A percentile compares a stretch with the other conserved stretches of the same genome.
Conservation (phyloP, 1,140 invertebrate species). For the Penaeus japonicus region DNA sequence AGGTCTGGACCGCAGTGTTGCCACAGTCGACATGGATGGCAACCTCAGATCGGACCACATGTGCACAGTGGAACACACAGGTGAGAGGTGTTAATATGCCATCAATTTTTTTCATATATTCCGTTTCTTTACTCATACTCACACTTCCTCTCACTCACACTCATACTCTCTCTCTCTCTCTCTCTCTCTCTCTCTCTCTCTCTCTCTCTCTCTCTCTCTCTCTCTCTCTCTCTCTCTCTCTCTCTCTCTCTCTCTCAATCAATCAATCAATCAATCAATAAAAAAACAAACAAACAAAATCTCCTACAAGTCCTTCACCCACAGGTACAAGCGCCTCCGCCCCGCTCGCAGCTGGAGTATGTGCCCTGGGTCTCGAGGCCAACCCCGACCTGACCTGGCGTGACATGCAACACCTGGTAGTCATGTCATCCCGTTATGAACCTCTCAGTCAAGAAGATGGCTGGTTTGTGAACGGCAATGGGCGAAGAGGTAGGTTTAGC, state of each 20-base stretch:
- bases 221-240: no score
- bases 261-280: no score
- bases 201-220: no score
- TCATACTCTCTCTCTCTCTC: neutral
- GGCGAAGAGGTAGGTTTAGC: slow-evolving; percentile 74
- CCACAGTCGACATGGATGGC: slow-evolving; percentile 94
- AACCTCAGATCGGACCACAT: slow-evolving; percentile 78
- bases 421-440: slow-evolving; percentile 84
- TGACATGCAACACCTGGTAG: slow-evolving; percentile 97
- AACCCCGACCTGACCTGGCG: slow-evolving; percentile 94
- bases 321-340: slow-evolving; percentile 91
- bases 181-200: neutral
- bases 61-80: slow-evolving; percentile 62
- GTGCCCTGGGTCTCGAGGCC: slow-evolving; percentile 91
- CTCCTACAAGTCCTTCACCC: neutral
- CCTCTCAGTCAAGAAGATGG: slow-evolving; percentile 85
- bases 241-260: no score
- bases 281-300: no score
- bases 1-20: slow-evolving; percentile 92
- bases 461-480: slow-evolving; percentile 91
- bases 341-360: slow-evolving; percentile 93
- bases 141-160: neutral
- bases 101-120: neutral
- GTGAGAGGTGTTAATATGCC: slow-evolving; percentile 9
- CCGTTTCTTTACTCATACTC: neutral